A percentile compares a stretch with the other conserved stretches of the same genome.
Evolutionary conservation across 2,888 invertebrate genomes (phyloP).

Genomic region (Vanessa cardui): DNA sequence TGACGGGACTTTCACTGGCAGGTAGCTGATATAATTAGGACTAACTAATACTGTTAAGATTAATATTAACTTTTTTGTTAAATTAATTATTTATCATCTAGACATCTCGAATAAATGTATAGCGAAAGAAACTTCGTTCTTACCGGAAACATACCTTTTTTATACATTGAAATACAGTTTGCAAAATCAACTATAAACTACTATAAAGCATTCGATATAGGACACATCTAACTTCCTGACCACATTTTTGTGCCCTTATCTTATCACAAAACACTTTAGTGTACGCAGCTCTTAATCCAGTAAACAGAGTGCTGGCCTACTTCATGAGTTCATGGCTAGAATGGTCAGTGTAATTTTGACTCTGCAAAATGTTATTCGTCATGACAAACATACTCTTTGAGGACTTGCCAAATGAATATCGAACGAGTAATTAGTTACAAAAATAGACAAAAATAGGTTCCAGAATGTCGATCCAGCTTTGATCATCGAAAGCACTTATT

Average conservation of each 20-base stretch:
- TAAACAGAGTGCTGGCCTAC: constrained; percentile 42
- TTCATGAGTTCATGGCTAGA: constrained; percentile 26
- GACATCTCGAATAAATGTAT: too few species aligned
- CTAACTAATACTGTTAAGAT: too few species aligned
- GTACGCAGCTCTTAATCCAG: constrained; percentile 48
- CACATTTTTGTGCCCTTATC: constrained; percentile 46
- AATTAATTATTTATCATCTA: too few species aligned
- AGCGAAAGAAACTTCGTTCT: too few species aligned
- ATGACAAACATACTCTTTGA: constrained; percentile 1
- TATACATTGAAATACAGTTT: too few species aligned
- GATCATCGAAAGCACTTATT: too few species aligned
- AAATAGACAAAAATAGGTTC: too few species aligned
- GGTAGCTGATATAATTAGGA: too few species aligned
- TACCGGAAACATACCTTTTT: too few species aligned
- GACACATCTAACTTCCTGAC: constrained; percentile 8
- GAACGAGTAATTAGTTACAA: neutral
- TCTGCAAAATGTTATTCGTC: constrained; percentile 2
- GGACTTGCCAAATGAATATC: neutral
- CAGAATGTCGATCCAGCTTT: too few species aligned
- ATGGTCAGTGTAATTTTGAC: constrained; percentile 11
- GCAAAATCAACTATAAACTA: neutral
- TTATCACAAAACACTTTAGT: constrained; percentile 59
- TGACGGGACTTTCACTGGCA: too few species aligned
- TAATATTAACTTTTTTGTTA: too few species aligned
- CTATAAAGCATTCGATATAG: neutral